Evolutionary conservation across 2,797 vertebrate species (phyloP).

Genomic region (Nothura maculosa): DNA sequence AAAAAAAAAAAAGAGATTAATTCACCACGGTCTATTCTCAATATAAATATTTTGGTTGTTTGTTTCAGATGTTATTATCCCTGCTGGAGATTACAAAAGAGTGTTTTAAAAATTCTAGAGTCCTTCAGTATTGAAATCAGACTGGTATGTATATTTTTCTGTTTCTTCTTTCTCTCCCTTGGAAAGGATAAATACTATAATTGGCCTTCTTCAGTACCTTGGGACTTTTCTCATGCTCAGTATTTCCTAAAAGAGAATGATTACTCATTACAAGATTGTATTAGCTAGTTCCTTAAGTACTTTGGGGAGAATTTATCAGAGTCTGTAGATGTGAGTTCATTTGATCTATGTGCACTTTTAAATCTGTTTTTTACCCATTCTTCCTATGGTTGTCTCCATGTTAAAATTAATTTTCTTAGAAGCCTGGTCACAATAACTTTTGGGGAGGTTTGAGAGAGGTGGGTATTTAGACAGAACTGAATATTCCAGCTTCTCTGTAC

Average conservation of each 20-base stretch:
- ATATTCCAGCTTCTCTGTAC: background rate
- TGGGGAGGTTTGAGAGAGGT: background rate
- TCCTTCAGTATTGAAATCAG: background rate
- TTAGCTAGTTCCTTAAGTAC: conserved; percentile 7
- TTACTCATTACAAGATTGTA: conserved; percentile 1
- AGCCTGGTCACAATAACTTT: background rate
- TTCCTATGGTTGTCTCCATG: background rate
- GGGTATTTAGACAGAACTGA: background rate
- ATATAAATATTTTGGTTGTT: background rate
- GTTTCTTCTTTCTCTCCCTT: background rate
- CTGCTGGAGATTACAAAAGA: background rate
- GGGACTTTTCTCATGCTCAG: background rate
- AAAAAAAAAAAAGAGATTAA: background rate
- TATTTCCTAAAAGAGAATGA: conserved; percentile 25
- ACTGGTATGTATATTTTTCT: background rate
- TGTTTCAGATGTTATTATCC: background rate
- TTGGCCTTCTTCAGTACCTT: background rate
- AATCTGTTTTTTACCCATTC: background rate
- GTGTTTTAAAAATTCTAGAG: background rate
- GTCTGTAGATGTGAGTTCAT: background rate
- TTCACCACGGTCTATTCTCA: background rate
- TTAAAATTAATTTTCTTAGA: conserved; percentile 18
- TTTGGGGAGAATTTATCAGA: conserved; percentile 8
- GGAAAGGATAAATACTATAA: background rate
- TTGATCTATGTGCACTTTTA: conserved; percentile 5